Base-by-base conservation (phyloP, 2,888 invertebrate genomes). In the Copidosoma aretas region DNA sequence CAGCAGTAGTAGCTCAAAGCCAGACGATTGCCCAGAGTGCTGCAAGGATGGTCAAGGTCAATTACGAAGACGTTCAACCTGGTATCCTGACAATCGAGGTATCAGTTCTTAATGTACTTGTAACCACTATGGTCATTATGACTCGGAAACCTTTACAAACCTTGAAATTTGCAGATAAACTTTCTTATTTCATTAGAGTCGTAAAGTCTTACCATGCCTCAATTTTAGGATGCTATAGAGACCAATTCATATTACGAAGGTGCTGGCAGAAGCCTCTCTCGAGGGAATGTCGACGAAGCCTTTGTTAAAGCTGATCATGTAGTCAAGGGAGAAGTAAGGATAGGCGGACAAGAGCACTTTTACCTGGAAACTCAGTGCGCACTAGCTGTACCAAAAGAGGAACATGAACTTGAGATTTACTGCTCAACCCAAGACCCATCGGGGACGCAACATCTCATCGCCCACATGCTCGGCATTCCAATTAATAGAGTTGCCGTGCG, bases 311-410 rank as follows among this genome's bases (percentile, higher is more conserved):
- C 91, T 21, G 90, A 91, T 54, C 88, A 91, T 79, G 83, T 92
- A 15, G 80, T 94, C 39, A 91, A 92, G 84, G 93, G 94, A 0
- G 89, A 91, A 73, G 86, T 90, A 58, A 86, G 91, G 66, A 90
- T 93, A 78, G 94, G 94, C n/a, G 94, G 93, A 0, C 96, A 97
- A 84, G 97, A 97, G 82, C 97, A 97, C 82, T 96, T 97, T 84
- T 97, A 97, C 84, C 85, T 97, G 77, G 97, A 97, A 84, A 93
- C 97, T 0, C 89, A 93, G 73, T 89, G 89, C 0, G 86, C 89
- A 1, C 84, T 91, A 73, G 92, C 89, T 0, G 85, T 90, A 52
- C 92, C 92, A 0, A 89, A 89, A 76, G 88, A 87, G 76, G 88
- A 87, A 75, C 89, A 92, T 73, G 97, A 96, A 84, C 84, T 97